Evolutionary conservation across 1,140 invertebrate species (phyloP), one percentile per base, ranked within the genome.

Genomic region (Condylostylus longicornis): DNA sequence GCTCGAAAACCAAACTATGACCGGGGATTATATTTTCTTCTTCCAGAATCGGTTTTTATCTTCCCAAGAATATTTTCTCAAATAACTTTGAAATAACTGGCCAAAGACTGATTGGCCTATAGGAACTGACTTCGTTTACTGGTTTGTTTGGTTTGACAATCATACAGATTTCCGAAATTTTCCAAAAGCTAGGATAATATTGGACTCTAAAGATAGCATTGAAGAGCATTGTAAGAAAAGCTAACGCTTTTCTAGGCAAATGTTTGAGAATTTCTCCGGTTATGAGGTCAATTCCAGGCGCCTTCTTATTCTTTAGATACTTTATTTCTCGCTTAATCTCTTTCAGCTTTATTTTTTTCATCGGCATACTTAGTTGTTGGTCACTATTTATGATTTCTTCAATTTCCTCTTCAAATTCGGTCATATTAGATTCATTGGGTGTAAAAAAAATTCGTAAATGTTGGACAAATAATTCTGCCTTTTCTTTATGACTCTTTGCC

Each of bases 61-160:
- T 46, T 34, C 43, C 47, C 8, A 54, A 30, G 9, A 61, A 12
- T 6, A 56, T 22, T 35, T 47, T 53, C 35, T 60, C 51, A 33
- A 55, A 49, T 6, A 54, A 5, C 44, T 62, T 58, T 6, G 46
- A 50, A 2, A 53, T 18, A 7, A 48, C 41, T 8, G 52, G 45
- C 5, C 60, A 20, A 3, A 62, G 42, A 19, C 40, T 51, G 3
- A 62, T 62, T 5, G 53, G 50, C 23, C 53, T 46, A 34, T 62
- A 54, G 1, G 48, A 53, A 18, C 37, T 38, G 7, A 41, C 35
- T 14, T 47, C 23, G 12, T 56, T 31, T 31, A 38, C 18, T 18
- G 44, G 42, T 50, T 60, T 58, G 7, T 42, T 49, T 6, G 48
- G 48, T 43, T 61, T 54, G 3, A 19, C 31, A 18, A 61, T 44